Base-by-base conservation (phyloP, 30 jellyfish, hydroid and myxozoan species). In the Nemopilema nomurai region DNA sequence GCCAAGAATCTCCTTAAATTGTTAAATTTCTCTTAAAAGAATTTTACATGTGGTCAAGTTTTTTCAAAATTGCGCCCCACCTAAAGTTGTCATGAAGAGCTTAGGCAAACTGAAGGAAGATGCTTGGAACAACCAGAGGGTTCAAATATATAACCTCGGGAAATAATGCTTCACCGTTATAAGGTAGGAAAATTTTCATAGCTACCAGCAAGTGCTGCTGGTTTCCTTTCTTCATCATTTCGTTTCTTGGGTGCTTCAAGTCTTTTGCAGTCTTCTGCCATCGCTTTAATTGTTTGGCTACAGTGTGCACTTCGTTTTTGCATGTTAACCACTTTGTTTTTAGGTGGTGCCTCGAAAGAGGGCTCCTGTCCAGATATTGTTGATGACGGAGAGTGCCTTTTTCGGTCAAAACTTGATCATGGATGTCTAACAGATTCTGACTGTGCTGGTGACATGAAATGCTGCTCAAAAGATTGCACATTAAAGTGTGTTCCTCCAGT, bases 381-480 rank as follows among this genome's bases (percentile, higher is more conserved):
- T 19, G 26, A 53, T 24, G 51, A 28, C 21, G 90, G 69, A 52
- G 97, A 92, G 65, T 92, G 98, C 63, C 90, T 89, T 16, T 86
- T 96, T 27, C 80, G 28, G 28, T 68, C 28, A 22, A 51, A 28
- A 8, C 49, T 82, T 30, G 41, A 51, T 18, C 67, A 83, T 49
- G 90, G 52, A 24, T 95, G 99, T 76, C 80, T 95, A 16, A 31
- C 86, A 51, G 99, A 95, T 62, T 26, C 77, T 0, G 94, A 95
- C 20, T 95, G 99, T 62, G 69, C 77, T 6, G 94, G 84, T 22
- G 83, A 86, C 62, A 53, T n/a, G 86, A 89, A 95, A 51, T 95
- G 99, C 73, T 95, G 99, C 71, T 68, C 97, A 3, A 83, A 82
- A 53, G 99, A 97, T 4, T 95, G 99, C 78, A 62, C 68, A 9